Evolutionary conservation across 92 coral and sea anemone genomes (phyloP), one percentile per base, ranked within the genome.

Genomic region (Metridium senile): DNA sequence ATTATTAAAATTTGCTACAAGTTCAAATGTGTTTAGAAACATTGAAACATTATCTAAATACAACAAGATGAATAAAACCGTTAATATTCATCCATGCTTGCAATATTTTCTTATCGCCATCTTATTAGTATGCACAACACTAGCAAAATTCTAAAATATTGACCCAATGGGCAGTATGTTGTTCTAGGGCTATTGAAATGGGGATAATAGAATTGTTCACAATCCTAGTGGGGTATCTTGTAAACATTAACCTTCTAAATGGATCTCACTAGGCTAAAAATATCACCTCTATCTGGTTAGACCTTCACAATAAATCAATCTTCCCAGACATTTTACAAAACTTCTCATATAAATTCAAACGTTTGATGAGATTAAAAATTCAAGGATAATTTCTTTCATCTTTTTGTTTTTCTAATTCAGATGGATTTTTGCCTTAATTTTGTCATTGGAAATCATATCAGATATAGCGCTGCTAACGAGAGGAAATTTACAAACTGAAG

Each of bases 151-250:
- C 11, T 7, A 8, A 59, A 59, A 59, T 9, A 59, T 59, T 59
- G 22, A 26, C 33, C 33, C 29, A 22, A 59, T 59, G 66, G 4
- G 31, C 29, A 10, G 16, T 26, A 2, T 63, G 69, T 28, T 63
- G 23, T 9, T 1, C 20, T 20, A 10, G 31, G 3, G 1, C 69
- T 30, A 63, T 30, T 63, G n/a, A 63, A 27, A 8, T 63, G 39
- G 16, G 6, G 69, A 31, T 28, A 63, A 63, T 10, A 9, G 69
- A 21, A 63, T 31, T 7, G 28, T 63, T 63, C 45, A 31, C 7
- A 7, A 28, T n/a, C 69, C 21, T 20, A 59, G 69, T 29, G 43
- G 69, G 69, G 45, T 30, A 63, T 63, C 45, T 11, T 63, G n/a
- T 13, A 63, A 63, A 30, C 69, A 63, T 11, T 10, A 28, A 28